Base-by-base conservation (phyloP, 1,140 invertebrate genomes). In the Drosophila azteca region DNA sequence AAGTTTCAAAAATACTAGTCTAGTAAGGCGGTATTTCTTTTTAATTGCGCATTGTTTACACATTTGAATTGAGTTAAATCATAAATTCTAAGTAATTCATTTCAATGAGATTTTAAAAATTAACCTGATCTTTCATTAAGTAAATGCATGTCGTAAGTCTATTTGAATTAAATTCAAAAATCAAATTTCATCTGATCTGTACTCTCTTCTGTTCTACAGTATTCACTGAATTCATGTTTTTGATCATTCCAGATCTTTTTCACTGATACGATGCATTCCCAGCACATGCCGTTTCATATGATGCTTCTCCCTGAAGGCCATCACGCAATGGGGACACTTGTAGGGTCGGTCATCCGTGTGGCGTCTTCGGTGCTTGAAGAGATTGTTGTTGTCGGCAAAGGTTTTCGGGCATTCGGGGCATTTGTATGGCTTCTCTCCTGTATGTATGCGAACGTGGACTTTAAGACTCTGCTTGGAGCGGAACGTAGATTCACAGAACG, bases 381-480 rank as follows among this genome's bases (percentile, higher is more conserved):
- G 44, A 45, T 69, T 57, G 5, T 68, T 69, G 15, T 57, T 68
- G 11, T 69, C 63, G 2, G 66, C 41, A 31, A 68, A 69, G 3
- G 17, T 22, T 8, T 57, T 67, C 2, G 31, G 50, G 24, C 66
- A 69, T 2, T 31, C 43, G 26, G 66, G 63, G n/a, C 65, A 71
- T 9, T 59, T 35, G 13, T 69, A 69, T 0, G 65, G 67, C 50
- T 67, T 69, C 44, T 69, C 63, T 17, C 63, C 66, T 13, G 66
- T 69, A 17, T 69, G 66, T 2, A 26, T 49, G 7, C 51, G 63
- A 20, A 55, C 48, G 15, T 69, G 66, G 0, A 55, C 15, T 4
- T 39, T 49, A 1, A 69, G 63, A 13, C 17, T 51, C 5, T 29
- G 44, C 24, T 48, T 54, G 2, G 63, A 68, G 6, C 66, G 66